Conservation (phyloP, 2,113 vertebrate species). For the Pygoscelis antarcticus region DNA sequence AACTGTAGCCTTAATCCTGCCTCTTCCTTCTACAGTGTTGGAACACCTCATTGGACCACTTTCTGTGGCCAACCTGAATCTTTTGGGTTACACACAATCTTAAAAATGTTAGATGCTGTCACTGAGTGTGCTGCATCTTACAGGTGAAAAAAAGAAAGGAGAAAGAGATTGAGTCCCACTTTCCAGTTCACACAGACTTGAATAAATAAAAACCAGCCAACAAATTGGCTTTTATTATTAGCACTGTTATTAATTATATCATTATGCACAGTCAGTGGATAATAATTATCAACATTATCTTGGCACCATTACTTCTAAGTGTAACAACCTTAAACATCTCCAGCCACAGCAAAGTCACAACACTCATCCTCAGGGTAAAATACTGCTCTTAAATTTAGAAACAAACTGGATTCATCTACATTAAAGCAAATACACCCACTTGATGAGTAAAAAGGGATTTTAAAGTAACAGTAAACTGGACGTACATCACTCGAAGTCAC, state of each 20-base stretch:
- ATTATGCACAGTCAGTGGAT: background rate
- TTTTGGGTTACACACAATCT: background rate
- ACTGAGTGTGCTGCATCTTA: background rate
- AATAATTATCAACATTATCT: background rate
- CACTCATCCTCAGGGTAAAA: background rate
- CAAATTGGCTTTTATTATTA: background rate
- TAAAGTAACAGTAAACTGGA: background rate
- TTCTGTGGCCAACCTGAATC: background rate
- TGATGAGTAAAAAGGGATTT: background rate
- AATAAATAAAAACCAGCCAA: background rate
- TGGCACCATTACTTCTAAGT: background rate
- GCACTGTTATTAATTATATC: background rate
- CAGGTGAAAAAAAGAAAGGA: background rate
- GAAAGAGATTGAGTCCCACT: background rate
- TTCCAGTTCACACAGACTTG: background rate
- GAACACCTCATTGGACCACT: background rate
- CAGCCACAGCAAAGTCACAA: background rate
- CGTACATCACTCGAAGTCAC: background rate
- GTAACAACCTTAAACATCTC: background rate
- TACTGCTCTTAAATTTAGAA: background rate
- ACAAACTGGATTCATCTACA: background rate
- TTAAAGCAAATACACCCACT: background rate
- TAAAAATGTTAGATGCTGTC: background rate
- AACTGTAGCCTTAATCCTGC: background rate
- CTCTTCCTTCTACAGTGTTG: background rate